Conservation (phyloP, 1,140 invertebrate species). For the Vollenhovia emeryi region DNA sequence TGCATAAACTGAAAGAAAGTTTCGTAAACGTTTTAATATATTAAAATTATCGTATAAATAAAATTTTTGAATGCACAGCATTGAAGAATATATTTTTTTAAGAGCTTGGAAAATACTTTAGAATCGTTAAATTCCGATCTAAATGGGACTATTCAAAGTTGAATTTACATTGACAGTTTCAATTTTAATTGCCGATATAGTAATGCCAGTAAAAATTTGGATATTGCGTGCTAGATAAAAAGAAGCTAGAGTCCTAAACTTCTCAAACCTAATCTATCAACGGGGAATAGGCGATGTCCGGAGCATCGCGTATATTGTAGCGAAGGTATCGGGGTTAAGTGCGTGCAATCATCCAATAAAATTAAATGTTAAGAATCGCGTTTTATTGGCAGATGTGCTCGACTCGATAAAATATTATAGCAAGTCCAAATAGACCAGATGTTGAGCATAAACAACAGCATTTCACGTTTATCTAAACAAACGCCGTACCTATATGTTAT, state of each 20-base stretch:
- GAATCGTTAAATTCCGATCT: background rate
- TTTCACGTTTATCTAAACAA: constrained; percentile 8
- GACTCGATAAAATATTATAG: constrained; percentile 12
- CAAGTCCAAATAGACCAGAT: constrained; percentile 22
- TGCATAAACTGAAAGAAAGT: background rate
- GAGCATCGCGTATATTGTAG: background rate
- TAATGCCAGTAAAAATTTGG: background rate
- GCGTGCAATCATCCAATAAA: constrained; percentile 53
- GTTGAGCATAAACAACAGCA: constrained; percentile 3
- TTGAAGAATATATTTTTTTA: background rate
- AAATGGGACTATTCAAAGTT: background rate
- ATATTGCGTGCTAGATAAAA: background rate
- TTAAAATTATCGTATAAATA: background rate
- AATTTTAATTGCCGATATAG: background rate
- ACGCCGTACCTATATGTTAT: background rate
- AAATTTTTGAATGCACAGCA: background rate
- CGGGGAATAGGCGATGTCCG: constrained; percentile 1
- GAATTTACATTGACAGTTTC: background rate
- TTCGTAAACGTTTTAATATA: background rate
- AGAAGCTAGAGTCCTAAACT: background rate
- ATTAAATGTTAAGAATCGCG: constrained; percentile 51
- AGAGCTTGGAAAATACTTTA: background rate
- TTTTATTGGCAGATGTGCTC: constrained; percentile 29
- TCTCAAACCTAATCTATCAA: background rate
- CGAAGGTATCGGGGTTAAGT: constrained; percentile 44